Conservation (phyloP, 2,888 invertebrate genomes). For the Xylophagus ater region DNA sequence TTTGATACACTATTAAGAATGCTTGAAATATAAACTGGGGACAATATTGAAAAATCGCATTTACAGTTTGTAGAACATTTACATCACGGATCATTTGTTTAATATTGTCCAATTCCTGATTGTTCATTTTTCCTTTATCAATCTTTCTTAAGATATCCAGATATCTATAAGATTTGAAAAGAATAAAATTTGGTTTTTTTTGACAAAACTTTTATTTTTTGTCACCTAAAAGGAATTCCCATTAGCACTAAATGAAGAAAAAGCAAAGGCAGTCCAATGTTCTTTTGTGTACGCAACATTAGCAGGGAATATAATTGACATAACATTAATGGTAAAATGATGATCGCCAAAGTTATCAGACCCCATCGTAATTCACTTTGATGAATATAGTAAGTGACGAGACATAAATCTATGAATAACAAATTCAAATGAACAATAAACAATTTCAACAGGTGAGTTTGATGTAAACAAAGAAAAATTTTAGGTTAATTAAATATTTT, state of each 20-base stretch:
- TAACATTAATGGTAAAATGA: conserved; percentile 17
- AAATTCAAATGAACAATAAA: background rate
- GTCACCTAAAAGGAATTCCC: conserved; percentile 17
- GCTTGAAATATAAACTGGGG: conserved; percentile 20
- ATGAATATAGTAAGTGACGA: conserved; percentile 18
- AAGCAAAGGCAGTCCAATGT: conserved; percentile 11
- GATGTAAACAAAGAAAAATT: conserved; percentile 14
- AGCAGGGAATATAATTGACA: conserved; percentile 19
- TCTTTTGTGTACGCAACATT: conserved; percentile 15
- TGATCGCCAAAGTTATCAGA: conserved; percentile 17
- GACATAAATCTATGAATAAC: conserved; percentile 16
- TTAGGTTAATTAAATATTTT: background rate
- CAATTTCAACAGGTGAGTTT: conserved; percentile 9
- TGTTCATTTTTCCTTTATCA: conserved; percentile 17
- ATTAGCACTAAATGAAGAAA: conserved; percentile 17
- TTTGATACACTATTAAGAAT: conserved; percentile 17
- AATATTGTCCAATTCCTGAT: conserved; percentile 15
- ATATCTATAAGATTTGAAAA: conserved; percentile 14
- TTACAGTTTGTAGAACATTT: conserved; percentile 17
- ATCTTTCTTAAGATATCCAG: conserved; percentile 16
- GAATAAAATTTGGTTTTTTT: too few species aligned
- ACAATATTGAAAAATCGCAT: conserved; percentile 19
- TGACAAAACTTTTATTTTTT: too few species aligned
- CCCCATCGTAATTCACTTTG: conserved; percentile 18
- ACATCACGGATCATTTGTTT: conserved; percentile 16